These are phyloP conservation scores for Ornithoptera priamus DNA, from an alignment of 2,888 invertebrate genomes.

Conservation along the genomic window DNA sequence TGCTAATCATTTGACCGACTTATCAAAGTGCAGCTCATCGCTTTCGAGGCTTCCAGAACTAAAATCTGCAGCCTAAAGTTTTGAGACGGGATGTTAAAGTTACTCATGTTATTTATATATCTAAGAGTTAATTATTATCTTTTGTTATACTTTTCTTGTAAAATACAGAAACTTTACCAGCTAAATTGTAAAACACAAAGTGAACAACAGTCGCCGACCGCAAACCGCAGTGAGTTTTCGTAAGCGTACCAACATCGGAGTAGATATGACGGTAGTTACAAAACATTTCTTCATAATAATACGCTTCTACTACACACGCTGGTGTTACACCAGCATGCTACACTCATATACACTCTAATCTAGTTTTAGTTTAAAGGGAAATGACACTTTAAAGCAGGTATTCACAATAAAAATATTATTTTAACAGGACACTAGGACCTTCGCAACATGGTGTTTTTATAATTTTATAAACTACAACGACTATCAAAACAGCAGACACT, in stretches of 20 bases:
- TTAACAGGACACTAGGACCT: no score
- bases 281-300: constrained; percentile 20
- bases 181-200: constrained; percentile 1
- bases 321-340: background rate
- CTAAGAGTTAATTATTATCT: background rate
- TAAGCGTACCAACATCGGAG: constrained; percentile 6
- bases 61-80: no score
- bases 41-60: no score
- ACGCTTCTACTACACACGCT: background rate
- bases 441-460: no score
- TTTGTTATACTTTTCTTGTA: background rate
- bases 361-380: background rate
- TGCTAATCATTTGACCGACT: no score
- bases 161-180: background rate
- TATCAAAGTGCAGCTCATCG: no score
- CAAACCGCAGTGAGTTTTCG: constrained; percentile 27
- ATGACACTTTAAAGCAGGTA: no score
- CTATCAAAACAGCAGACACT: no score
- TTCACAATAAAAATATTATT: no score
- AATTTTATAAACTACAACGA: no score
- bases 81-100: no score
- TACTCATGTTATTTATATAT: background rate
- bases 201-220: constrained; percentile 7
- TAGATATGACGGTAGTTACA: constrained; percentile 14
- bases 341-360: background rate